Conservation (phyloP, 2,113 vertebrate genomes). For the Helogale parvula region DNA sequence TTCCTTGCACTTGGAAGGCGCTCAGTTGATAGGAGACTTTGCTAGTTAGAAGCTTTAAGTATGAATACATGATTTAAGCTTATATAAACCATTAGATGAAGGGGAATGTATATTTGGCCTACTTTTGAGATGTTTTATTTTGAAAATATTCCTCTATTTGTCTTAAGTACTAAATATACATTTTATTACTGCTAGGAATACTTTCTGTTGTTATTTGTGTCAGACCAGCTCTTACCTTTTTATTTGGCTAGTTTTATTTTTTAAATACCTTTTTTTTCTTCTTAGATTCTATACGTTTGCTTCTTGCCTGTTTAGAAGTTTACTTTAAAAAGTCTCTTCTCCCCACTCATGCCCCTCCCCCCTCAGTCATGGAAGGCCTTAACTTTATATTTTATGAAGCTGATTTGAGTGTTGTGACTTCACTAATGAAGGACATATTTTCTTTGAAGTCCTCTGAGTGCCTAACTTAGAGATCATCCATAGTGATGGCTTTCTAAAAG, state of each 20-base stretch:
- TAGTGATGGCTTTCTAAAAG: neutral
- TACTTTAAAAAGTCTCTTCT: neutral
- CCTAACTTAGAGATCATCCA: neutral
- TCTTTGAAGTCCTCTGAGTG: slow-evolving; percentile 27
- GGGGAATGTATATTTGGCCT: neutral
- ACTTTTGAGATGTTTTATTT: neutral
- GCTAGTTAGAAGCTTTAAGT: neutral
- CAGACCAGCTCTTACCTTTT: slow-evolving; percentile 4
- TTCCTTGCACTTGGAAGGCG: neutral
- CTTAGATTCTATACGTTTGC: neutral
- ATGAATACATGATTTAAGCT: neutral
- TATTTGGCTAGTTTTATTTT: neutral
- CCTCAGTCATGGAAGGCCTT: neutral
- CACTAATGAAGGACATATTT: neutral
- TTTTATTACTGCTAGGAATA: neutral
- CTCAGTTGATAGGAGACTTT: neutral
- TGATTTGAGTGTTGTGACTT: slow-evolving; percentile 28
- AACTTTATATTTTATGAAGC: slow-evolving; percentile 14
- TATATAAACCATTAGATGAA: neutral
- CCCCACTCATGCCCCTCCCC: too few relatives aligned
- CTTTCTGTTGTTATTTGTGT: neutral
- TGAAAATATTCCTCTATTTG: neutral
- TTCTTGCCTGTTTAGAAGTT: neutral
- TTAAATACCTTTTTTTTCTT: neutral
- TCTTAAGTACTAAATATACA: neutral